Conservation (phyloP, 64 coral and sea anemone genomes). For the Catalaphyllia jardinei region DNA sequence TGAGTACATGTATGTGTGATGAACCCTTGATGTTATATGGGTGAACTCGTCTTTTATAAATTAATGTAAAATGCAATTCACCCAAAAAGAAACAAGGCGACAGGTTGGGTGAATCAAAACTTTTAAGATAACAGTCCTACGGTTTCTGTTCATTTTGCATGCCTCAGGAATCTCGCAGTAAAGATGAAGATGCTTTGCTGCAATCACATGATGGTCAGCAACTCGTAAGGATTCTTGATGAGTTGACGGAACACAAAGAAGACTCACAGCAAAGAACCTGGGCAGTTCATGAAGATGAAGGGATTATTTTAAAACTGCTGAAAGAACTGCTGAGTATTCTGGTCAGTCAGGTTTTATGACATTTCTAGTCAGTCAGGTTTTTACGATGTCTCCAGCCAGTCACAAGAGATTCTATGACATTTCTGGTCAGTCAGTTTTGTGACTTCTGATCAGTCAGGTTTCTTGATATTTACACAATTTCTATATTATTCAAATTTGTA, state of each 20-base stretch:
- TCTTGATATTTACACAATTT: neutral
- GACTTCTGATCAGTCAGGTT: neutral
- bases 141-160: neutral
- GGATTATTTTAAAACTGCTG: constrained; percentile 60
- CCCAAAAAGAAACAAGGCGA: no score
- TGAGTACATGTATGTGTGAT: no score
- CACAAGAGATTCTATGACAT: no score
- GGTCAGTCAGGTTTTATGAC: constrained; percentile 41
- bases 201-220: constrained; percentile 91
- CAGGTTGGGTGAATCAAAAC: neutral
- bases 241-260: constrained; percentile 90
- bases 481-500: no score
- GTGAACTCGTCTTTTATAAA: no score
- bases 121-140: neutral
- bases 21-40: no score
- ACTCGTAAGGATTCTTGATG: constrained; percentile 65
- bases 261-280: constrained; percentile 97
- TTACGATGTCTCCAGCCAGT: no score
- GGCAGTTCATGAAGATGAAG: constrained; percentile 92
- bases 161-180: constrained; percentile 50
- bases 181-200: constrained; percentile 73
- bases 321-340: constrained; percentile 70
- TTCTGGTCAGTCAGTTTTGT: no score
- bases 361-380: no score
- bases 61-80: no score